phyloP scores from a whole-genome alignment of 2,113 vertebrate genomes.

The Malurus elegans region DNA sequence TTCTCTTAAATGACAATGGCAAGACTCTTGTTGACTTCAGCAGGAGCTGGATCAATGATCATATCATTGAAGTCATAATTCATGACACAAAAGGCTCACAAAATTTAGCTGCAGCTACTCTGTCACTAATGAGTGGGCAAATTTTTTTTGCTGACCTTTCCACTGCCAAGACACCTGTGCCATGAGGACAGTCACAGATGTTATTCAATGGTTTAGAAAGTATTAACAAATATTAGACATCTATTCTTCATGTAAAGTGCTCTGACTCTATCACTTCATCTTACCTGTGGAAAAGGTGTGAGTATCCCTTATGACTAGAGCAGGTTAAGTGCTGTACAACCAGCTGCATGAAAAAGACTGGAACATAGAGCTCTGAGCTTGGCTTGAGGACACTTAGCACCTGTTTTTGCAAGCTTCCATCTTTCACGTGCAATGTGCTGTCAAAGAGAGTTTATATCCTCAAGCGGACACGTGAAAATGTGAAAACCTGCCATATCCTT shows the following conservation, averaged over 20 bases:
- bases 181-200: neutral
- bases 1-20: neutral
- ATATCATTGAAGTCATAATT: neutral
- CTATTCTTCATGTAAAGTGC: neutral
- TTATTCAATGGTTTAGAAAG: neutral
- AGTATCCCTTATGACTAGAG: neutral
- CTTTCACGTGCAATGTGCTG: neutral
- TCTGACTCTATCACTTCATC: neutral
- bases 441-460: neutral
- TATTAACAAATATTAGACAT: neutral
- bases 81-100: neutral
- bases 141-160: neutral
- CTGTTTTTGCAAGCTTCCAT: neutral
- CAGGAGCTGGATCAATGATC: neutral
- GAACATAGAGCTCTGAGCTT: neutral
- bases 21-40: slow-evolving; percentile 1
- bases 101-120: neutral
- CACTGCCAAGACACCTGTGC: neutral
- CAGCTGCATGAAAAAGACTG: neutral
- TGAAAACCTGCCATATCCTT: neutral
- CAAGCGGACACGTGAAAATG: neutral
- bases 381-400: neutral
- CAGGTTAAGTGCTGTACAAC: neutral
- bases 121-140: neutral
- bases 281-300: neutral